Base-by-base conservation (phyloP, 2,797 vertebrate genomes). In the Jordanella pulchra region DNA sequence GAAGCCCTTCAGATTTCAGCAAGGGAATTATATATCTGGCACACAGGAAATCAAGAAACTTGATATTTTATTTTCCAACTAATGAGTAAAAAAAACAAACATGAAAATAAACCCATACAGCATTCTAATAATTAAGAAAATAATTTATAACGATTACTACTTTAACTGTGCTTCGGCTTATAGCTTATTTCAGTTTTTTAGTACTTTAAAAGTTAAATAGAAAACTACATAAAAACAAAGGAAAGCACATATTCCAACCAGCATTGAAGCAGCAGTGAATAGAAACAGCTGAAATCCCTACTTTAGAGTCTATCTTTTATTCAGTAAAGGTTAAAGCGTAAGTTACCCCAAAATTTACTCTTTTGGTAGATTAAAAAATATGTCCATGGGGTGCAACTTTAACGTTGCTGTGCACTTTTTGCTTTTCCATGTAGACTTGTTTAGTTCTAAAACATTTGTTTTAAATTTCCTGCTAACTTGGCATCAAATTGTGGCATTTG, bases 41-140 rank as follows among this genome's bases (percentile, higher is more conserved):
- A 67, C 73, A 86, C 78, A 82, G 80, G 78, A 88, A 87, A 77
- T 75, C 65, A 65, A 82, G 87, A 87, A 89, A 86, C 5, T 1
- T 4, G 3, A 39, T 72, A 84, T 53, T 71, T 30, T 47, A 18
- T 4, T 28, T 77, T 67, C 69, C 25, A 45, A 65, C 53, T 51
- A 60, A 44, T 32, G 47, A 60, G 48, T 51, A 15, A 80, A 58
- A 65, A 85, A 23, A 5, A 18, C 32, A 11, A 32, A 28, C 44
- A 45, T 45, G 10, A 78, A n/a, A 12, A 45, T 54, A 1, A 15
- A n/a, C 6, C 27, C 10, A 25, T 30, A 10, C 23, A 32, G 12
- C 2, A 28, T 35, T 50, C 12, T 60, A 3, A 70, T n/a, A n/a
- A n/a, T n/a, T n/a, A n/a, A 73, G 23, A 61, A 39, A 42, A 61